Evolutionary conservation across 2,797 vertebrate genomes (phyloP), one percentile per base, ranked within the genome.

Genomic region (Pelodytes ibericus): DNA sequence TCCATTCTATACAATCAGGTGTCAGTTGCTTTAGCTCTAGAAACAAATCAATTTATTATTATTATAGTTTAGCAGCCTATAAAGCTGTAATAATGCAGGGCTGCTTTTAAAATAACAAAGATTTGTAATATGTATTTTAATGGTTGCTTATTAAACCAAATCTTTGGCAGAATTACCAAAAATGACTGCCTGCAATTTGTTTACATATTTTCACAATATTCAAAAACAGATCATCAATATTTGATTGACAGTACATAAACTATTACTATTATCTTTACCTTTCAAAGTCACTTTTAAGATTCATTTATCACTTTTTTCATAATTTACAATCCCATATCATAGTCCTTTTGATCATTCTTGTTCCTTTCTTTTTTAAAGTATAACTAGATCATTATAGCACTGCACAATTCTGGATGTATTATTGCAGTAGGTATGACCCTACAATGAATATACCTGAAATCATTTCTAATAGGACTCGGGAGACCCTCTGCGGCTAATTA

Each of bases 401-500:
- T 72, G 53, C 36, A 47, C 62, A 11, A 51, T 31, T 71, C 68
- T 47, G 60, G 47, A 65, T 58, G 49, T 60, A 71, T 60, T 77
- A 77, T 77, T 72, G 62, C 75, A 36, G 51, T 71, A 31, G 49
- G 49, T 51, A 49, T 66, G 69, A 66, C 51, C 69, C 75, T 72
- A 59, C 53, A 71, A 66, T 77, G 22, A 61, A 36, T 66, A 72
- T 65, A 72, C 51, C 61, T 72, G 36, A 77, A 71, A 77, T 77
- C 36, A 72, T 51, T 71, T 66, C 61, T 77, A 77, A 77, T 77
- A 57, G 69, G 61, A 22, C 75, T 71, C 75, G 2, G 25, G 75
- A 72, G 75, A 71, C 61, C 47, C 64, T 71, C 75, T 59, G 36
- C 60, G 69, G 68, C 61, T 77, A 77, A 77, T 77, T 77, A 72